Conservation (phyloP, 2,113 vertebrate genomes). For the Lepidothrix coronata region DNA sequence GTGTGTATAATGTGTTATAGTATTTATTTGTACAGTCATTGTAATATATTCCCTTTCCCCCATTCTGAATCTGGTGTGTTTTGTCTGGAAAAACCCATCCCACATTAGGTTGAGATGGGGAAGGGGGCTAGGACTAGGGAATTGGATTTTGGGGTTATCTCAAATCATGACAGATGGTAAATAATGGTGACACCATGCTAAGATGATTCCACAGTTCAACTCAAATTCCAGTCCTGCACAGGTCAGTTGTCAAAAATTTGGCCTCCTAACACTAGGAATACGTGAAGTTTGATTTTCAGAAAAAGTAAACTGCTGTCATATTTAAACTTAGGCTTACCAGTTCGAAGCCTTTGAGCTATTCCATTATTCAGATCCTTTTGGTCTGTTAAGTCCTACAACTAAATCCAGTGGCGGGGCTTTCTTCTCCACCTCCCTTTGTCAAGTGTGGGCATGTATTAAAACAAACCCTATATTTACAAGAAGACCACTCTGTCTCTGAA, state of each 20-base stretch:
- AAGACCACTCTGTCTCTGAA: neutral
- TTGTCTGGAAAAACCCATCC: too few relatives aligned
- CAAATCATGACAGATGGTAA: neutral
- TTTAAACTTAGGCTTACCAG: neutral
- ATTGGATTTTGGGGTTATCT: too few relatives aligned
- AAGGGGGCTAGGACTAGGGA: too few relatives aligned
- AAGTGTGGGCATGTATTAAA: neutral
- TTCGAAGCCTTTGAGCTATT: neutral
- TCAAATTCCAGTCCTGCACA: neutral
- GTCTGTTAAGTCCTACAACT: neutral
- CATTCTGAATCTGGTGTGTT: too few relatives aligned
- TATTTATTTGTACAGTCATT: too few relatives aligned
- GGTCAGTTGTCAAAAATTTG: neutral
- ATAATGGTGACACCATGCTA: neutral
- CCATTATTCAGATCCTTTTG: neutral
- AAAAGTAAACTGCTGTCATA: neutral
- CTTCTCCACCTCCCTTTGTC: fast-evolving
- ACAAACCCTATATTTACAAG: neutral
- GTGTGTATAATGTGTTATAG: too few relatives aligned
- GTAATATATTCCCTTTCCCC: too few relatives aligned
- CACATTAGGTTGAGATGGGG: too few relatives aligned
- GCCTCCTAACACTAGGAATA: neutral
- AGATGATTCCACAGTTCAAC: neutral
- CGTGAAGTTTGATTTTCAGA: neutral
- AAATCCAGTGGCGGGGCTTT: fast-evolving